Evolutionary conservation across 2,797 vertebrate genomes (phyloP).

Genomic region (Tamandua tetradactyla): DNA sequence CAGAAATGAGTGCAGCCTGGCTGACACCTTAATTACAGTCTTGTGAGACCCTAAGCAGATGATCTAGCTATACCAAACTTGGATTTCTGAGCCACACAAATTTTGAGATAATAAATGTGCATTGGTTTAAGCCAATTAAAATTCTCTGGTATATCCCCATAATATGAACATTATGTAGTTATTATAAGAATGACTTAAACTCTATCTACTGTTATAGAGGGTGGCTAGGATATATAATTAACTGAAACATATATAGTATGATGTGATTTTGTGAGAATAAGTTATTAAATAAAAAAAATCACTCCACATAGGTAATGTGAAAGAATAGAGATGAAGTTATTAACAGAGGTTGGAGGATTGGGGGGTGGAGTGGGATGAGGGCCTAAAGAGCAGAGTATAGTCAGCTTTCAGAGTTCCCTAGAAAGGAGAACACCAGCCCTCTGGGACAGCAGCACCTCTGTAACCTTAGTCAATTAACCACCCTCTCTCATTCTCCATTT

Average conservation of each 20-base stretch:
- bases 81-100: no score
- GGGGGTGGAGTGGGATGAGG: neutral
- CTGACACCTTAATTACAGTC: no score
- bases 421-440: neutral
- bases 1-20: no score
- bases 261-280: slow-evolving; percentile 27
- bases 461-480: neutral
- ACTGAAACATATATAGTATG: neutral
- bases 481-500: neutral
- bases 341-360: neutral
- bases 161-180: neutral
- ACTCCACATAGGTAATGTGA: neutral
- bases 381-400: neutral
- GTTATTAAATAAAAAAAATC: neutral
- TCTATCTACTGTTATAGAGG: neutral
- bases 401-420: neutral
- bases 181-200: neutral
- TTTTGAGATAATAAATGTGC: neutral
- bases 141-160: neutral
- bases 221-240: neutral
- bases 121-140: no score
- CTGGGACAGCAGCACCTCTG: neutral
- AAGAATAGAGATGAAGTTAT: neutral
- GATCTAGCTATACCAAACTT: no score
- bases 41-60: no score